Conservation (phyloP, 2,797 vertebrate species). For the Dipus sagitta region DNA sequence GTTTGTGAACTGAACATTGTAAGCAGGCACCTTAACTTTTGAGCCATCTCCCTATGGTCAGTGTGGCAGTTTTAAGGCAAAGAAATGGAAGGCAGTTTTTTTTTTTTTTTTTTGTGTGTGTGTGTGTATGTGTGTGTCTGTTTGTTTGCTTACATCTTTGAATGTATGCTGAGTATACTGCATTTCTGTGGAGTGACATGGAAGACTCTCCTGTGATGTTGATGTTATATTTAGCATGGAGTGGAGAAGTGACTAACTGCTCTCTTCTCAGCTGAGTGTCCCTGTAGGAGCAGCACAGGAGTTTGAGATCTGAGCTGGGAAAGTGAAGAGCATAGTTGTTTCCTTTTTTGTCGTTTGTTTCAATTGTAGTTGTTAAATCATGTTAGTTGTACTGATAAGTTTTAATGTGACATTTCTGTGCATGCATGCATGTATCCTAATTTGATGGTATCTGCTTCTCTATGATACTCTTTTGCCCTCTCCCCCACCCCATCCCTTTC, state of each 20-base stretch:
- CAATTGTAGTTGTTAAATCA: background rate
- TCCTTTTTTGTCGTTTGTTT: background rate
- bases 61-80: background rate
- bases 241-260: background rate
- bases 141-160: background rate
- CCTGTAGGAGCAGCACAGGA: background rate
- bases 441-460: background rate
- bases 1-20: too few relatives aligned
- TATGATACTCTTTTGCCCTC: background rate
- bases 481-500: background rate
- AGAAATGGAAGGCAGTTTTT: background rate
- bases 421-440: background rate
- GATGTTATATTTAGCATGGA: background rate
- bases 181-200: slow-evolving; percentile 28
- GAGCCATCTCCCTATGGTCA: too few relatives aligned
- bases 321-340: background rate
- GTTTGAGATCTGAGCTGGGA: background rate
- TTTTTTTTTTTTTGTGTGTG: too few relatives aligned
- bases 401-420: background rate
- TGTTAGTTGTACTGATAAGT: background rate
- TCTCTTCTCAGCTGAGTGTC: background rate
- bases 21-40: too few relatives aligned
- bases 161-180: background rate
- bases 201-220: background rate
- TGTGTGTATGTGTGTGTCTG: too few relatives aligned